Evolutionary conservation across 2,888 invertebrate genomes (phyloP), one percentile per base, ranked within the genome.

Genomic region (Orthosia incerta): DNA sequence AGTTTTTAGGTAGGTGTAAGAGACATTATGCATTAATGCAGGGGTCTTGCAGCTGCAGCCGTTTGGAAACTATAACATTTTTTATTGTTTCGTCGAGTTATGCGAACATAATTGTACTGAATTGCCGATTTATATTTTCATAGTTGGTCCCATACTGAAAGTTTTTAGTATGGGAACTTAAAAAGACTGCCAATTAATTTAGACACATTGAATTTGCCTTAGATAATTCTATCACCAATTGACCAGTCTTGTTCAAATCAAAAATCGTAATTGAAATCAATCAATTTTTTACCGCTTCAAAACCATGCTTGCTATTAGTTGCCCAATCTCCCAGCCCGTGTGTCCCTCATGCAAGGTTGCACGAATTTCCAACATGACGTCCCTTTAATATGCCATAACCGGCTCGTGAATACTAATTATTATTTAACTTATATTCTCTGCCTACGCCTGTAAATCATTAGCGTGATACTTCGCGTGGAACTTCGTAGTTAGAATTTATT

Each of bases 381-480:
- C 80, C 85, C 77, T 83, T 89, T 90, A 88, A 89, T 91, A 91
- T 90, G 91, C 90, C 88, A 84, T 71, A 76, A 80, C 86, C 78
- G 83, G 84, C 88, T 86, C 85, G 84, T 88, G 93, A 91, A 93
- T 93, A 92, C 93, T 92, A 93, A 93, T 93, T 93, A 90, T 87
- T 85, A 71, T 80, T 80, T 61, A 71, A 85, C 81, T 83, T 83
- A 74, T 74, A 75, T 73, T 79, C 76, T 76, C 63, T 56, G 71
- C 70, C 53, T 69, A 70, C 51, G 56, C 60, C 68, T 50, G 63
- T 84, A 84, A 86, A 86, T 86, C 86, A 84, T 68, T 59, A 51
- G 51, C 65, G 67, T 68, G 79, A 84, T 84, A 64, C 67, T 23
- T 83, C 55, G 84, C 80, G 84, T 83, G 83, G 60, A 62, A 79